phyloP scores from a whole-genome alignment of 2,888 invertebrate species.

The Philaethria dido region DNA sequence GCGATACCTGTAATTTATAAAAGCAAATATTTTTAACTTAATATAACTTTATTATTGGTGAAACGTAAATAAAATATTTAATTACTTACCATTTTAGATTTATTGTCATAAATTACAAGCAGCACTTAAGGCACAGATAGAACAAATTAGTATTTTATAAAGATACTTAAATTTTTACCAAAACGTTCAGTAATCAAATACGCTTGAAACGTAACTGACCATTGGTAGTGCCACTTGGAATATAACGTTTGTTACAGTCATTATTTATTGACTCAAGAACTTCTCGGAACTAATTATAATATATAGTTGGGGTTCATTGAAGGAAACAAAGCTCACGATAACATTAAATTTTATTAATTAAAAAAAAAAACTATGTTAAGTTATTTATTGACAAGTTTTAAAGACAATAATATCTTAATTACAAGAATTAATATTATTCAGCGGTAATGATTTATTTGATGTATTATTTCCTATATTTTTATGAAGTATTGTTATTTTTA shows the following conservation, averaged over 20 bases:
- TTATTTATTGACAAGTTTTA: too few species aligned
- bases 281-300: slow-evolving; percentile 26
- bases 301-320: slow-evolving; percentile 20
- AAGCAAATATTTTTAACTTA: neutral
- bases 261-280: slow-evolving; percentile 19
- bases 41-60: neutral
- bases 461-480: too few species aligned
- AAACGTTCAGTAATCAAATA: slow-evolving; percentile 3
- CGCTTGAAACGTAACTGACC: slow-evolving; percentile 19
- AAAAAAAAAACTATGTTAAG: too few species aligned
- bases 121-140: slow-evolving; percentile 4
- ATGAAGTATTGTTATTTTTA: too few species aligned
- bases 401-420: too few species aligned
- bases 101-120: neutral
- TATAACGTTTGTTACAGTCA: slow-evolving; percentile 14
- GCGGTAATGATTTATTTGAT: too few species aligned
- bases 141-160: neutral
- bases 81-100: slow-evolving; percentile 1
- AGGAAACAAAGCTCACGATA: neutral
- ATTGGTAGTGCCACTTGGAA: slow-evolving; percentile 1
- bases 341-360: neutral
- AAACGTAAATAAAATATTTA: neutral
- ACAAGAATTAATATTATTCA: too few species aligned
- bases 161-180: neutral
- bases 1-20: slow-evolving; percentile 26